Base-by-base conservation (phyloP, 1,140 invertebrate species). In the Diachasmimorpha longicaudata region DNA sequence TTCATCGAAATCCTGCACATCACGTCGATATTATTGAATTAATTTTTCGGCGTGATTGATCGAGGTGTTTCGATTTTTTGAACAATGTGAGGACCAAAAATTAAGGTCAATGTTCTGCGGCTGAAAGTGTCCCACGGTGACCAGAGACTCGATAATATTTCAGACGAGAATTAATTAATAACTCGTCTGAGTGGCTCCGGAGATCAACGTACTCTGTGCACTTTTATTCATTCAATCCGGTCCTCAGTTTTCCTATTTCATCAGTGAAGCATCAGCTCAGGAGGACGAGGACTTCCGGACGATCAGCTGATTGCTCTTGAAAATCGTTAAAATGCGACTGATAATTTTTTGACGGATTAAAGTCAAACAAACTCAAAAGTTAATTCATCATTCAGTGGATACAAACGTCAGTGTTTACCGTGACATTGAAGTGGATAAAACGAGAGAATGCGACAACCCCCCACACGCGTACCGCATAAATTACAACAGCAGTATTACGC, bases 381-480 rank as follows among this genome's bases (percentile, higher is more conserved):
- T 10, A 52, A 52, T 52, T 52, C 16, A 52, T 52, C 48, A 52
- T 52, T 9, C 6, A 52, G 48, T 52, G 48, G 14, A 52, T 52
- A 52, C 14, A 52, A 52, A 63, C 58, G 19, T 70, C 19, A 16
- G 42, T 48, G 19, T 25, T 46, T 70, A 44, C 69, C 37, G 42
- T 74, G 73, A 72, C 78, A 70, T 79, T 77, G 68, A 46, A 44
- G 55, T 55, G 39, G 52, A 75, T 16, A 48, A 25, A 70, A 44
- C 6, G 42, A 44, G 69, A 9, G 42, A 44, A 70, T 13, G 21
- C 4, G 23, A 46, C 3, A 25, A 55, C n/a, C 19, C 19, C 6
- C 9, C 23, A 63, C 23, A 63, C 58, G 21, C 58, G 19, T 14
- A 31, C 58, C 19, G 58, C 58, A 63, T 63, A 63, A 63, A 63